Evolutionary conservation across 2,113 vertebrate genomes (phyloP).

Genomic region (Platichthys stellatus): DNA sequence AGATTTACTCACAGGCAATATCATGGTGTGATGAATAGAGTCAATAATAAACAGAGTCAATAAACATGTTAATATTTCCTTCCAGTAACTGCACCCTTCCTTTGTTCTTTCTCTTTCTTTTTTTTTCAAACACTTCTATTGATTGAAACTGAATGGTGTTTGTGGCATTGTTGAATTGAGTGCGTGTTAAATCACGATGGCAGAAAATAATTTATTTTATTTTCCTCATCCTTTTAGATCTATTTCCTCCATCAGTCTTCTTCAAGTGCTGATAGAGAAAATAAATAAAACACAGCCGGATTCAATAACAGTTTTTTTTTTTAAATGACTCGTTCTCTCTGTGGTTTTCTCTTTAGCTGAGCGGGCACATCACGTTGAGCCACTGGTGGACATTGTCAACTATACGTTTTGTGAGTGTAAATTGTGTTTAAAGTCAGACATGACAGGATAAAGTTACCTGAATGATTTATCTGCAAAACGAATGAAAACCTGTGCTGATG

Average conservation of each 20-base stretch:
- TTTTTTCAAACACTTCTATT: background rate
- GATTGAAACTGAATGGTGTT: background rate
- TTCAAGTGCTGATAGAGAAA: background rate
- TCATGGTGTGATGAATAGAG: slow-evolving; percentile 15
- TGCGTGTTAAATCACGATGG: background rate
- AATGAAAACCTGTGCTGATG: too few species aligned
- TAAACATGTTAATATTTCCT: background rate
- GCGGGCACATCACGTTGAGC: too few species aligned
- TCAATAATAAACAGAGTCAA: slow-evolving; percentile 5
- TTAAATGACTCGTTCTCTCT: background rate
- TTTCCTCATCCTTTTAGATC: background rate
- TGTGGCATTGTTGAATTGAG: background rate
- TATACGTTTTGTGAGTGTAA: too few species aligned
- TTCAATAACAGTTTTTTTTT: too few species aligned
- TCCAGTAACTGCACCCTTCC: background rate
- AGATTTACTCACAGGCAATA: slow-evolving; percentile 9
- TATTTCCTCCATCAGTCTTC: background rate
- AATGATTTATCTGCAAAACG: too few species aligned
- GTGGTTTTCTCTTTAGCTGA: too few species aligned
- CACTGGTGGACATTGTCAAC: too few species aligned
- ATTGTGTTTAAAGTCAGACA: too few species aligned
- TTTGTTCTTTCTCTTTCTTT: background rate
- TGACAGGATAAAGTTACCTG: too few species aligned
- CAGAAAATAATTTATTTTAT: background rate
- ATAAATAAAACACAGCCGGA: too few species aligned